Conservation (phyloP, 2,797 vertebrate species). For the Sorex maritimensis region DNA sequence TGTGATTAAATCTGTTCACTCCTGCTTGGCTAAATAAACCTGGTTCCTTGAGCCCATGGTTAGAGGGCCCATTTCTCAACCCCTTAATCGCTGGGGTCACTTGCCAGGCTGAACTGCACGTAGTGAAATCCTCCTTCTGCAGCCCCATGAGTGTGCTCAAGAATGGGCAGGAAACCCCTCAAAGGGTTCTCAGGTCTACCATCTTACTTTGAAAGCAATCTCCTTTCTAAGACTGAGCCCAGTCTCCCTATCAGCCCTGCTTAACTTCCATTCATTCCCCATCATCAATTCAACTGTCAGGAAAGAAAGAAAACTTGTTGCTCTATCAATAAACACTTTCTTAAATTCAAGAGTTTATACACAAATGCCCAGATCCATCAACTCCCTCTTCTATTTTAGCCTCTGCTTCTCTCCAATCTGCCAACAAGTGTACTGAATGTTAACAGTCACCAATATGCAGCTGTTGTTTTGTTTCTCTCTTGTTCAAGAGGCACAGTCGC, state of each 20-base stretch:
- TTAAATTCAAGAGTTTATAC: neutral
- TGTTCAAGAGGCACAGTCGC: neutral
- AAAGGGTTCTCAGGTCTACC: slow-evolving; percentile 30
- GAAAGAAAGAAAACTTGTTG: neutral
- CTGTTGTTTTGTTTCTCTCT: neutral
- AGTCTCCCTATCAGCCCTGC: neutral
- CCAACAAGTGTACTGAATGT: neutral
- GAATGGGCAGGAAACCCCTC: slow-evolving; percentile 47
- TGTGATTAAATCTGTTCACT: slow-evolving; percentile 60
- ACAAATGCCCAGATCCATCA: neutral
- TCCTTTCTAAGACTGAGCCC: slow-evolving; percentile 44
- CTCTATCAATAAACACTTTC: neutral
- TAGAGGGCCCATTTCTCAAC: slow-evolving; percentile 70
- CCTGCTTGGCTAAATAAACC: slow-evolving; percentile 77
- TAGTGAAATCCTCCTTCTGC: slow-evolving; percentile 30
- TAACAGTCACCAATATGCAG: neutral
- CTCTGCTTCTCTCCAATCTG: slow-evolving; percentile 5
- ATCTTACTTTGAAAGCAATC: slow-evolving; percentile 5
- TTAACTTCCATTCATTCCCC: neutral
- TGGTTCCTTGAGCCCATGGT: slow-evolving; percentile 49
- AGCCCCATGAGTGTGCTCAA: neutral
- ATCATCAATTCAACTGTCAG: neutral
- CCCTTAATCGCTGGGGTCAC: slow-evolving; percentile 64
- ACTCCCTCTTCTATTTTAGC: neutral
- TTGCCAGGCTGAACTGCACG: slow-evolving; percentile 37